Evolutionary conservation across 2,113 vertebrate genomes (phyloP).

Genomic region (Amphilophus citrinellus): DNA sequence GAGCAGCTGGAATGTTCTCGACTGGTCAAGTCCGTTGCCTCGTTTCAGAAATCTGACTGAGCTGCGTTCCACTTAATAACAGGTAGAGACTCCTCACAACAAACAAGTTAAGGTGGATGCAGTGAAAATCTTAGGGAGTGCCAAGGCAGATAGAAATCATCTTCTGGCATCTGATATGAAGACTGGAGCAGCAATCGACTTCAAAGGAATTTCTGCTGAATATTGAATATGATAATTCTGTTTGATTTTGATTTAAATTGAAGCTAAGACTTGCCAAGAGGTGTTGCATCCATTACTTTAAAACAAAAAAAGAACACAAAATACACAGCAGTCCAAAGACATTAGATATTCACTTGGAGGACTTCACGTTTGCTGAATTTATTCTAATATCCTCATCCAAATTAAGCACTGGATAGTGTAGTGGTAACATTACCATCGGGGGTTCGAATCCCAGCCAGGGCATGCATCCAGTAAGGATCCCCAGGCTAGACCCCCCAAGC

Average conservation of each 20-base stretch:
- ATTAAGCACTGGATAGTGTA: no score
- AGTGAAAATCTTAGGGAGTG: not conserved
- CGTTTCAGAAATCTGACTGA: not conserved
- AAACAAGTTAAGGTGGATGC: not conserved
- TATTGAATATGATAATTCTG: not conserved
- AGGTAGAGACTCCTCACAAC: not conserved
- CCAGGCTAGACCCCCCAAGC: no score
- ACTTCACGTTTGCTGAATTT: not conserved
- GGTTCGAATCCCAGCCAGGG: no score
- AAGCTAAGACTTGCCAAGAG: not conserved
- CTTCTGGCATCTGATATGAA: not conserved
- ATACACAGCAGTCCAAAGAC: not conserved
- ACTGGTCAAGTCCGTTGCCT: not conserved
- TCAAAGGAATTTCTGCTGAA: not conserved
- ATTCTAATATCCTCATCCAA: not conserved
- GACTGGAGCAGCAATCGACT: not conserved
- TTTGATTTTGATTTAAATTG: not conserved
- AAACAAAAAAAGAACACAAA: not conserved
- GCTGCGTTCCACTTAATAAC: not conserved
- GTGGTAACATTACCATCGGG: no score
- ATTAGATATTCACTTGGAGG: not conserved
- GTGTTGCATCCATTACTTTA: not conserved
- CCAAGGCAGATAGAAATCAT: not conserved
- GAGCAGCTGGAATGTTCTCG: not conserved
- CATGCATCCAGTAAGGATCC: no score